Evolutionary conservation across 1,140 invertebrate species (phyloP).

Genomic region (Phymastichus coffea): DNA sequence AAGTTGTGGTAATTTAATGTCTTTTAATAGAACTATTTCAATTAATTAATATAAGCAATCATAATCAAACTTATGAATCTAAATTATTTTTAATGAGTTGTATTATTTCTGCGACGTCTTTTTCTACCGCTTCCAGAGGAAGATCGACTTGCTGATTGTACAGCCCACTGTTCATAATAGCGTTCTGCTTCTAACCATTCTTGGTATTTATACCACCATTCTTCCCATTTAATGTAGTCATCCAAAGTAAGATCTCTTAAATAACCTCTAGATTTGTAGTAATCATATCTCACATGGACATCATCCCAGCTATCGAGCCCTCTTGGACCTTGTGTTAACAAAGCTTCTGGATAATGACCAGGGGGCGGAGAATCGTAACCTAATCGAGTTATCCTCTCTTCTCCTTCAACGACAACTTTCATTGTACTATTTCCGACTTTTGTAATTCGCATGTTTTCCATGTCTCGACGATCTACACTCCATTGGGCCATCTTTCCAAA

Average conservation of each 20-base stretch:
- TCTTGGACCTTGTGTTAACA: conserved; percentile 68
- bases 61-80: too few species aligned
- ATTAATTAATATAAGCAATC: too few species aligned
- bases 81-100: conserved; percentile 44
- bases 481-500: conserved; percentile 90
- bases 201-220: conserved; percentile 92
- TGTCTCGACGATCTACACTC: conserved; percentile 75
- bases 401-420: conserved; percentile 74
- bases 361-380: conserved; percentile 67
- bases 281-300: conserved; percentile 78
- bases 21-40: too few species aligned
- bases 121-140: conserved; percentile 38
- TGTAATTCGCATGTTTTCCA: conserved; percentile 83
- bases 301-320: conserved; percentile 81
- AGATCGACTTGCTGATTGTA: conserved; percentile 52
- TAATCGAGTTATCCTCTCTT: conserved; percentile 54
- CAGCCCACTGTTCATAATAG: conserved; percentile 74
- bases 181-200: conserved; percentile 85
- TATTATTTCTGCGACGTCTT: conserved; percentile 49
- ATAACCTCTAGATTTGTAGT: conserved; percentile 84
- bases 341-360: conserved; percentile 75
- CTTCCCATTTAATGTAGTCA: conserved; percentile 89
- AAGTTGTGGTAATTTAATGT: too few species aligned
- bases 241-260: conserved; percentile 73
- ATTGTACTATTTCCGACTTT: conserved; percentile 68